Base-by-base conservation (phyloP, 2,888 invertebrate genomes). In the Pristionchus maxplancki region DNA sequence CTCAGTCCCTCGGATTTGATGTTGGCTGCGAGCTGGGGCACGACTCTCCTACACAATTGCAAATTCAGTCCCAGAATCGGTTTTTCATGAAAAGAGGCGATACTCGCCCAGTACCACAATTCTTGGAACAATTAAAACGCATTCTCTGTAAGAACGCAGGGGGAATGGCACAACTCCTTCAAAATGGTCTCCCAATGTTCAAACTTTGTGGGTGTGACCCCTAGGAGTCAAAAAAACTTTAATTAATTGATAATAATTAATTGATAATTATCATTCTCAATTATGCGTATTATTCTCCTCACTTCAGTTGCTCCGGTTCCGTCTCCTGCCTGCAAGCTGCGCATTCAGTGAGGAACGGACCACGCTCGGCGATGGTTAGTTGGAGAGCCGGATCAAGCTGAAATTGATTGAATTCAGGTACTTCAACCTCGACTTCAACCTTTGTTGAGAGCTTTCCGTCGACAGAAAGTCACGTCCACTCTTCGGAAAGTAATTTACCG, bases 1-100 rank as follows among this genome's bases (percentile, higher is more conserved):
- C 89, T 44, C 53, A 89, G 17, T 37, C 85, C 85, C 15, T 85
- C 85, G 8, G 64, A 34, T 9, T 64, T 64, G 64, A 85, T 64
- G 40, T 28, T 48, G 2, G 64, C 40, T 28, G 40, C 31, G 20
- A 85, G 40, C n/a, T 62, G 64, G 34, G 85, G 85, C 37, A 85
- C 85, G 9, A 85, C 64, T 44, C 85, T n/a, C n/a, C n/a, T n/a
- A n/a, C n/a, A n/a, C n/a, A n/a, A n/a, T n/a, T n/a, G n/a, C n/a
- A n/a, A n/a, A n/a, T n/a, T n/a, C n/a, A n/a, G n/a, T n/a, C n/a
- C n/a, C n/a, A n/a, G n/a, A n/a, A n/a, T n/a, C n/a, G n/a, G n/a
- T n/a, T n/a, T n/a, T n/a, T n/a, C n/a, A n/a, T n/a, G n/a, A n/a
- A n/a, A n/a, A n/a, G n/a, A n/a, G n/a, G n/a, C n/a, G n/a, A n/a